A percentile compares a stretch with the other conserved stretches of the same genome.
Evolutionary conservation across 2,888 invertebrate species (phyloP).

Genomic region (Caenorhabditis imperialis): DNA sequence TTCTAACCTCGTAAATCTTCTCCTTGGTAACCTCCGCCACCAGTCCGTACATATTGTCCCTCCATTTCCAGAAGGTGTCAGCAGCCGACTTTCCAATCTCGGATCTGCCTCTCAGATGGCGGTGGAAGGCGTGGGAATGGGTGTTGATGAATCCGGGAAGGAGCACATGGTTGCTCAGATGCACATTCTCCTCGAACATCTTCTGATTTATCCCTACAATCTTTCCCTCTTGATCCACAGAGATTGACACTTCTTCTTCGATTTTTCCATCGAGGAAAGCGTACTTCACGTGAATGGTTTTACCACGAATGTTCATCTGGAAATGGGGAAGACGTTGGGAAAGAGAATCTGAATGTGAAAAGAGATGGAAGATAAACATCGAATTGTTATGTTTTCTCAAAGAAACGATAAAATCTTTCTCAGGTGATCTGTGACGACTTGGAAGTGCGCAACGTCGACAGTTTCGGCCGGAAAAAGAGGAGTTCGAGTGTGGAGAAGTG

Average conservation of each 20-base stretch:
- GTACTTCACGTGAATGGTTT: conserved; percentile 50
- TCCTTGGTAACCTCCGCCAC: conserved; percentile 69
- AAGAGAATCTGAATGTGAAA: too few species aligned
- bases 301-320: conserved; percentile 57
- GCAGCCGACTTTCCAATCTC: conserved; percentile 69
- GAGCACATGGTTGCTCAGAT: conserved; percentile 43
- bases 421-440: conserved; percentile 61
- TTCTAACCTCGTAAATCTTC: conserved; percentile 66
- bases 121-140: conserved; percentile 77
- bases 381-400: neutral
- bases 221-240: conserved; percentile 36
- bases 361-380: neutral
- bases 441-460: conserved; percentile 49
- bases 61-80: conserved; percentile 77
- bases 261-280: conserved; percentile 61
- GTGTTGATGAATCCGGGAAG: conserved; percentile 76
- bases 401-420: conserved; percentile 17
- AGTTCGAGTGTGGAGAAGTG: conserved; percentile 42
- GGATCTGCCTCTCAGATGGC: conserved; percentile 70
- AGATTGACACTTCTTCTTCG: conserved; percentile 53
- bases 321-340: too few species aligned
- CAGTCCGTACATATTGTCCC: conserved; percentile 76
- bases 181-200: conserved; percentile 15
- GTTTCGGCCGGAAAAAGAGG: conserved; percentile 55
- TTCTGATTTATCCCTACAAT: conserved; percentile 49